Evolutionary conservation across 2,888 invertebrate genomes (phyloP).

Genomic region (Pegoplata infirma): DNA sequence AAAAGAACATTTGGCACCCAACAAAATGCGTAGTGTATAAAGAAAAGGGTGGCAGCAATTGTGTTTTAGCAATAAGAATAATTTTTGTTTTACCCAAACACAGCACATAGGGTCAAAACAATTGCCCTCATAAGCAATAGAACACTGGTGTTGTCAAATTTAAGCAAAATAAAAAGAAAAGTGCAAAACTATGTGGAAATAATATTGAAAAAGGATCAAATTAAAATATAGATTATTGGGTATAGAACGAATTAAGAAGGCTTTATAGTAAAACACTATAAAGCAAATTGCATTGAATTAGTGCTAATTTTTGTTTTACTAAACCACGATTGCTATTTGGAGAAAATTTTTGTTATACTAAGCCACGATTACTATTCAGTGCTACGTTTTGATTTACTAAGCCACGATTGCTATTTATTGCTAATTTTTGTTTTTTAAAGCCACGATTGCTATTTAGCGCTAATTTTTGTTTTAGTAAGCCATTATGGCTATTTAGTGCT

Average conservation of each 20-base stretch:
- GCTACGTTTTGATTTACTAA: too few species aligned
- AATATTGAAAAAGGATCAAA: background rate
- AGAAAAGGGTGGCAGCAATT: slow-evolving; percentile 40
- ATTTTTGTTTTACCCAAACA: slow-evolving; percentile 9
- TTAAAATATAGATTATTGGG: background rate
- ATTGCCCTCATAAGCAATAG: slow-evolving; percentile 46
- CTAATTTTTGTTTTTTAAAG: too few species aligned
- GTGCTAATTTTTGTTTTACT: too few species aligned
- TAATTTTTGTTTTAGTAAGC: too few species aligned
- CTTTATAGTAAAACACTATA: background rate
- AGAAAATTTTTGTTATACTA: too few species aligned
- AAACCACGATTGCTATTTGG: too few species aligned
- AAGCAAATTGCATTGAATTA: too few species aligned
- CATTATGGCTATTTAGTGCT: too few species aligned
- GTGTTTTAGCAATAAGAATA: slow-evolving; percentile 21
- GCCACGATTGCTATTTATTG: too few species aligned
- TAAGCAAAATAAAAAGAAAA: background rate
- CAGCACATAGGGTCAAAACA: slow-evolving; percentile 55
- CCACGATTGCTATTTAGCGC: too few species aligned
- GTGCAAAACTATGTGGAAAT: background rate
- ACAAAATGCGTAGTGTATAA: slow-evolving; percentile 21
- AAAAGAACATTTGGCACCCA: slow-evolving; percentile 46
- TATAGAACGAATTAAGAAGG: background rate
- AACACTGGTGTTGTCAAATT: slow-evolving; percentile 34
- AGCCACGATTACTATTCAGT: too few species aligned